These are phyloP conservation scores for Alviniconcha strummeri DNA, from an alignment of 2,888 invertebrate species.

Conservation along the genomic window DNA sequence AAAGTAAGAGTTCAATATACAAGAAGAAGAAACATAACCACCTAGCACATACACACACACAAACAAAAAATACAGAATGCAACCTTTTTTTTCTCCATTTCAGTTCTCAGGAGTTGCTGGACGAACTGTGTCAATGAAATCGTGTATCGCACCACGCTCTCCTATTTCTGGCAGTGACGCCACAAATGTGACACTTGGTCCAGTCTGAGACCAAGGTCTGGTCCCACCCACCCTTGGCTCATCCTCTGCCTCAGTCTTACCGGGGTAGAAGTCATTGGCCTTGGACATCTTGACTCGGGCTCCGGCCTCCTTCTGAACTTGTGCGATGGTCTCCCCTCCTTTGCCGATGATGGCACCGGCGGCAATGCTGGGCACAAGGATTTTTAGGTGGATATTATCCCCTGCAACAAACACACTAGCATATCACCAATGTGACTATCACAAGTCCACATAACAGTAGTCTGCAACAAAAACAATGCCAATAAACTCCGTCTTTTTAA, in stretches of 20 bases:
- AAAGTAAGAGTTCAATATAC: neutral
- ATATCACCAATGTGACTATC: too few relatives aligned
- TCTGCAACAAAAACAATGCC: neutral
- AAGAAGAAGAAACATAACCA: neutral
- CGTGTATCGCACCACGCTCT: too few relatives aligned
- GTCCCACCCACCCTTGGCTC: too few relatives aligned
- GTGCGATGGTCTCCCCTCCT: conserved; percentile 98
- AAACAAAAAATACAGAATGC: neutral
- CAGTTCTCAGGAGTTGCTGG: too few relatives aligned
- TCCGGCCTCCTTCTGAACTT: conserved; percentile 97
- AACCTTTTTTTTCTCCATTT: neutral
- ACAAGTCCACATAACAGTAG: neutral
- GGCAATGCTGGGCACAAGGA: conserved; percentile 91
- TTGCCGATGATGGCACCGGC: conserved; percentile 99
- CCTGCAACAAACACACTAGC: conserved; percentile 49
- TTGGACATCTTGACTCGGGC: conserved; percentile 99
- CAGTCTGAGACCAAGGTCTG: too few relatives aligned
- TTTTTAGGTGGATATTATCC: conserved; percentile 88
- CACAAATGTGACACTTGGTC: too few relatives aligned
- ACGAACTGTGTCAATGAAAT: too few relatives aligned
- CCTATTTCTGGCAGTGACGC: too few relatives aligned
- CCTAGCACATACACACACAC: neutral
- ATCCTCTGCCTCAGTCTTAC: conserved; percentile 76
- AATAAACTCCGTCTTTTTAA: neutral
- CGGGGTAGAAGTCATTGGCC: conserved; percentile 98